Conservation (phyloP, 1,140 invertebrate species). For the Solen grandis region DNA sequence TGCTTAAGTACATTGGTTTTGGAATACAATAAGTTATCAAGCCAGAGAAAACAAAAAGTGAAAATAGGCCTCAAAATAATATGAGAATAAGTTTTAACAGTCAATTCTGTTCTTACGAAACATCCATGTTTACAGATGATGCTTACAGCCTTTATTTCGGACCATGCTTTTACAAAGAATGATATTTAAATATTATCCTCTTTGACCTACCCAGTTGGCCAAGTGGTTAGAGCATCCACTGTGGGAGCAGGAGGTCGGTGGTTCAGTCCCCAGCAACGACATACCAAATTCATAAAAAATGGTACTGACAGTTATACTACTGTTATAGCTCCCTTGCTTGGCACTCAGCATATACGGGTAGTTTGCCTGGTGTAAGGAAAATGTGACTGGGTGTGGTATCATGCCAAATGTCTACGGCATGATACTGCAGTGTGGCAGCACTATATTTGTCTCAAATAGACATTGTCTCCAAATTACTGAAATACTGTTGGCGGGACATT, state of each 20-base stretch:
- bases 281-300: not conserved
- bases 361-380: not conserved
- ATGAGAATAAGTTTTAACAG: too few species aligned
- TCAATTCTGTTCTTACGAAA: too few species aligned
- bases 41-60: too few species aligned
- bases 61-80: too few species aligned
- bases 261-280: not conserved
- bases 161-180: too few species aligned
- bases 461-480: not conserved
- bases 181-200: too few species aligned
- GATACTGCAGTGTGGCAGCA: not conserved
- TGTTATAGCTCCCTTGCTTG: not conserved
- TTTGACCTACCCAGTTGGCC: not conserved
- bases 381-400: not conserved
- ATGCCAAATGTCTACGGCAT: not conserved
- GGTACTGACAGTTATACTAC: too few species aligned
- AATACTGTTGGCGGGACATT: not conserved
- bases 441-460: not conserved
- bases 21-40: too few species aligned
- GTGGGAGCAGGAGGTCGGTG: not conserved
- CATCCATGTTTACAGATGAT: too few species aligned
- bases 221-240: not conserved
- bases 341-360: not conserved
- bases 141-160: too few species aligned
- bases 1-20: too few species aligned